Evolutionary conservation across 2,888 invertebrate species (phyloP).

Genomic region (Microctonus brassicae): DNA sequence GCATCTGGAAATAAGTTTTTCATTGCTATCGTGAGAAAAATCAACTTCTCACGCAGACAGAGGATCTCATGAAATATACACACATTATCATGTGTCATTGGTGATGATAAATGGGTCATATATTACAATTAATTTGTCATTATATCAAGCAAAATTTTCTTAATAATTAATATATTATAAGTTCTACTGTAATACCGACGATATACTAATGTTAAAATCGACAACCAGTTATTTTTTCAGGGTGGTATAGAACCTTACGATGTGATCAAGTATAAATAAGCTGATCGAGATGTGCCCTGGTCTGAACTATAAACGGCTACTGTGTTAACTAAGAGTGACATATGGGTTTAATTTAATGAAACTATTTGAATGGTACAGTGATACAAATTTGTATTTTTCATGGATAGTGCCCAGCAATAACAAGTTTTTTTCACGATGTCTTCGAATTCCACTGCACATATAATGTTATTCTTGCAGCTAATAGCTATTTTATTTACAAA

Average conservation of each 20-base stretch:
- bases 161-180: background rate
- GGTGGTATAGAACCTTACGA: background rate
- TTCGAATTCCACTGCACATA: too few species aligned
- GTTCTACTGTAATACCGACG: background rate
- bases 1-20: background rate
- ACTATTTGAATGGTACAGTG: background rate
- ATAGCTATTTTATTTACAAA: too few species aligned
- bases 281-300: slow-evolving; percentile 10
- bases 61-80: background rate
- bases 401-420: too few species aligned
- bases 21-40: background rate
- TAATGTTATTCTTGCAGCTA: too few species aligned
- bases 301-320: slow-evolving; percentile 11
- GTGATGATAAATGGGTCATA: background rate
- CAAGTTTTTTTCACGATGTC: too few species aligned
- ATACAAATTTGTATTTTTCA: background rate
- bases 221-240: background rate
- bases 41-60: background rate
- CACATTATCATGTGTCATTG: background rate
- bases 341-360: background rate
- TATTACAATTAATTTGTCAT: background rate
- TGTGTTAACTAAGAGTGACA: too few species aligned
- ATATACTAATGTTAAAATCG: background rate
- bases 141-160: background rate
- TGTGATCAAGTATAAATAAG: background rate